Evolutionary conservation across 2,113 vertebrate genomes (phyloP).

Genomic region (Mionectes macconnelli): DNA sequence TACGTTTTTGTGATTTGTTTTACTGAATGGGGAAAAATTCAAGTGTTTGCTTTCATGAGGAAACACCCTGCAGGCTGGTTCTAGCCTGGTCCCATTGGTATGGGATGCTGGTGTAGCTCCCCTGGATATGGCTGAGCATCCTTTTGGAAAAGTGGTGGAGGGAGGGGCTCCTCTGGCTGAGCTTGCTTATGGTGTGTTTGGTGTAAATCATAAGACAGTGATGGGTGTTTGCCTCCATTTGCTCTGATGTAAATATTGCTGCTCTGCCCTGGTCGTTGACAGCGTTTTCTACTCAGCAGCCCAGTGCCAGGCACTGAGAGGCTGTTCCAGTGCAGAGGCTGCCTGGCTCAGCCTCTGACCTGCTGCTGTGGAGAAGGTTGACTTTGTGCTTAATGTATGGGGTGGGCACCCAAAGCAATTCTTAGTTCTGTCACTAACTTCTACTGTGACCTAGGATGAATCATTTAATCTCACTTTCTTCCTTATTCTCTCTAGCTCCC

Average conservation of each 20-base stretch:
- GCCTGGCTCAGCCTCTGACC: background rate
- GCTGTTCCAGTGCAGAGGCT: background rate
- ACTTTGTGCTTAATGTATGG: background rate
- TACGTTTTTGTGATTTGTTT: background rate
- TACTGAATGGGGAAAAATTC: background rate
- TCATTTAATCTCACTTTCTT: background rate
- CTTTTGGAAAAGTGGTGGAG: background rate
- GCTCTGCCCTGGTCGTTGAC: background rate
- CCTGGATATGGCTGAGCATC: background rate
- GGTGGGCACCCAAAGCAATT: background rate
- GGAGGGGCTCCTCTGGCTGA: background rate
- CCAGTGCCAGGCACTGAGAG: background rate
- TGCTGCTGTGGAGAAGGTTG: background rate
- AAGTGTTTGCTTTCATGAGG: background rate
- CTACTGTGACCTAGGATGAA: background rate
- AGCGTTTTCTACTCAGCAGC: background rate
- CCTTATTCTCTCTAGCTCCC: background rate
- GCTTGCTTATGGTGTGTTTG: background rate
- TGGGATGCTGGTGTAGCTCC: background rate
- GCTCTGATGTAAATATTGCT: background rate
- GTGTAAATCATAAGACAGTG: background rate
- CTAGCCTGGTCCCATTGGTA: rapidly evolving
- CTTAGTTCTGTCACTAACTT: constrained; percentile 5
- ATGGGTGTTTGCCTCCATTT: background rate
- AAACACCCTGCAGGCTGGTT: background rate